Base-by-base conservation (phyloP, 2,113 vertebrate species). In the Falco punctatus region DNA sequence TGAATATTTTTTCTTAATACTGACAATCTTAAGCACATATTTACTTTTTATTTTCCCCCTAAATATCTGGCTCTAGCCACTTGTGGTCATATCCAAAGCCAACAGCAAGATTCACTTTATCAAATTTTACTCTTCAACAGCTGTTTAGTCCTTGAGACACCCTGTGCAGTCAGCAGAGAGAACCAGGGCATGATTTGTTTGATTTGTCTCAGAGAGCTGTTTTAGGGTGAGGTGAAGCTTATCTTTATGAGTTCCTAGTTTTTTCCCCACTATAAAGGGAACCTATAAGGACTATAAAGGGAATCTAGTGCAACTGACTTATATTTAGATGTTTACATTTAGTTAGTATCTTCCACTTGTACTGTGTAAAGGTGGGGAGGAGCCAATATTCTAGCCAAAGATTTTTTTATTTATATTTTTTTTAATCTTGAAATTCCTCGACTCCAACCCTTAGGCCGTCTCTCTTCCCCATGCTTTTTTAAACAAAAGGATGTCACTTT, bases 401-500 rank as follows among this genome's bases (percentile, higher is more conserved):
- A 33, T 26, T 0, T 77, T 94, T 35, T 0, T 77, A 92, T 90
- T 35, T 38, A n/a, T n/a, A n/a, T 84, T 86, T 8, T 90, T 35
- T 38, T 84, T 86, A 6, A 81, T 42, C 13, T 12, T 78, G 42
- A 81, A 81, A 64, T 64, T 71, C 38, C 30, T 66, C 48, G 35
- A 6, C 11, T 74, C 22, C 52, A 27, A 5, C 9, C 22, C 57
- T 65, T 65, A 80, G 57, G 30, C 23, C 10, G 2, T 42, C 11
- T 52, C 18, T 24, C 10, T 67, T 93, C 27, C 23, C 30, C 10
- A 6, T 14, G 15, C 3, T 58, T 62, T 62, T 89, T 96, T 82
- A 83, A 94, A 92, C 38, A 84, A 94, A 75, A 80, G 26, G 17
- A 88, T 92, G 74, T 48, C 81, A 72, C 48, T 95, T 96, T 96